These are phyloP conservation scores for Malurus alboscapulatus DNA, from an alignment of 2,113 vertebrate genomes.

Conservation along the genomic window DNA sequence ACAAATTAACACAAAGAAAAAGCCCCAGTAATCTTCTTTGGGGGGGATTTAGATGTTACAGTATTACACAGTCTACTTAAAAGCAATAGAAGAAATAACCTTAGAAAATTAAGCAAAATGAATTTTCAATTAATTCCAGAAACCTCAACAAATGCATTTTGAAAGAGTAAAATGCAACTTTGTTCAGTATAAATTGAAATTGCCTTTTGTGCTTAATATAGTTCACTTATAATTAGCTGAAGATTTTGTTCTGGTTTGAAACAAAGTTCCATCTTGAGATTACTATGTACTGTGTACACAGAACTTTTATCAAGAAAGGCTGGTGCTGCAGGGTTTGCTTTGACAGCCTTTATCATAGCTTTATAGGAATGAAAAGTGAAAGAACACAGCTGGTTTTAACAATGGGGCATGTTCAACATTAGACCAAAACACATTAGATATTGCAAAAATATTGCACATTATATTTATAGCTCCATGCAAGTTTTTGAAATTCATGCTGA, in stretches of 20 bases:
- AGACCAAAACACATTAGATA: conserved; percentile 83
- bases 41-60: conserved; percentile 60
- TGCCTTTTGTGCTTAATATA: conserved; percentile 86
- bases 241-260: conserved; percentile 86
- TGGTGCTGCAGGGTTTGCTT: conserved; percentile 76
- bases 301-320: conserved; percentile 83
- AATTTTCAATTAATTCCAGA: conserved; percentile 81
- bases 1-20: conserved; percentile 73
- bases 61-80: conserved; percentile 72
- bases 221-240: conserved; percentile 86
- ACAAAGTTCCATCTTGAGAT: conserved; percentile 85
- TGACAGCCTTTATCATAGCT: conserved; percentile 83
- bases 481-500: conserved; percentile 82
- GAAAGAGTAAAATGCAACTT: conserved; percentile 83
- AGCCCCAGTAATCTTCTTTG: conserved; percentile 64
- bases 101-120: conserved; percentile 79
- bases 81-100: conserved; percentile 82
- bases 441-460: conserved; percentile 84
- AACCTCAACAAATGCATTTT: conserved; percentile 75
- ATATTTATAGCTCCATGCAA: conserved; percentile 80
- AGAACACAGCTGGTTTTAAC: conserved; percentile 84
- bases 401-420: conserved; percentile 81
- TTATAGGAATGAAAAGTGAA: conserved; percentile 83
- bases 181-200: conserved; percentile 82
- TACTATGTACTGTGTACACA: conserved; percentile 81